These are phyloP conservation scores for Catostylus mosaicus DNA, from an alignment of 30 jellyfish, hydroid and myxozoan species.

Conservation along the genomic window DNA sequence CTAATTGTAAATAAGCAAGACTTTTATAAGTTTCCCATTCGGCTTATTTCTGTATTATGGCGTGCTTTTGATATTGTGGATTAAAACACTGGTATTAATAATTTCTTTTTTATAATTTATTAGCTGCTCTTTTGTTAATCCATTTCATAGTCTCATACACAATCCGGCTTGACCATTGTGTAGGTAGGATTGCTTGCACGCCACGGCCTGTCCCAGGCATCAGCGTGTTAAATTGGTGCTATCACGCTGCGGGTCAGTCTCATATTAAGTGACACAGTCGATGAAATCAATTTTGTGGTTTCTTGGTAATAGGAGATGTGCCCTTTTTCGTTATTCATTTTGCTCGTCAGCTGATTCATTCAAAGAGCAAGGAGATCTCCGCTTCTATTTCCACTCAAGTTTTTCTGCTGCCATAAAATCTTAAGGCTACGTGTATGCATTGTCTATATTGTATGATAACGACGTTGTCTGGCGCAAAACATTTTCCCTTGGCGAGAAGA, in stretches of 20 bases:
- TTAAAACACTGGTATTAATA: background rate
- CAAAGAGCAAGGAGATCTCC: background rate
- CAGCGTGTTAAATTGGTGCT: background rate
- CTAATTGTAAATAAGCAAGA: background rate
- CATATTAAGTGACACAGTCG: background rate
- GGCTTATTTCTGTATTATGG: constrained; percentile 9
- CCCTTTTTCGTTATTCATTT: too few relatives aligned
- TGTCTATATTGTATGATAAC: too few relatives aligned
- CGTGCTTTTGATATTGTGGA: background rate
- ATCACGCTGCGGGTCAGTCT: constrained; percentile 22
- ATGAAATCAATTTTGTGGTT: background rate
- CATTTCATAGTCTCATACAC: constrained; percentile 2
- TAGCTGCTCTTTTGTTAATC: constrained; percentile 28
- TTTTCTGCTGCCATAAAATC: background rate
- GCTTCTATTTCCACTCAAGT: background rate
- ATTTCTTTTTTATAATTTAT: constrained; percentile 19
- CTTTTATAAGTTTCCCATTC: background rate
- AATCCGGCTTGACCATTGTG: constrained; percentile 6
- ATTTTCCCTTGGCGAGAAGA: too few relatives aligned
- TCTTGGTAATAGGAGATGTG: background rate
- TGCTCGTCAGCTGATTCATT: background rate
- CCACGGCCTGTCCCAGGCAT: constrained; percentile 10
- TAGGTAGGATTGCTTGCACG: constrained; percentile 1
- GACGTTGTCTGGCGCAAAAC: too few relatives aligned
- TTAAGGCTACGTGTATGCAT: too few relatives aligned